These are phyloP conservation scores for Rhinella marina DNA, from an alignment of 2,797 vertebrate species.

Conservation along the genomic window DNA sequence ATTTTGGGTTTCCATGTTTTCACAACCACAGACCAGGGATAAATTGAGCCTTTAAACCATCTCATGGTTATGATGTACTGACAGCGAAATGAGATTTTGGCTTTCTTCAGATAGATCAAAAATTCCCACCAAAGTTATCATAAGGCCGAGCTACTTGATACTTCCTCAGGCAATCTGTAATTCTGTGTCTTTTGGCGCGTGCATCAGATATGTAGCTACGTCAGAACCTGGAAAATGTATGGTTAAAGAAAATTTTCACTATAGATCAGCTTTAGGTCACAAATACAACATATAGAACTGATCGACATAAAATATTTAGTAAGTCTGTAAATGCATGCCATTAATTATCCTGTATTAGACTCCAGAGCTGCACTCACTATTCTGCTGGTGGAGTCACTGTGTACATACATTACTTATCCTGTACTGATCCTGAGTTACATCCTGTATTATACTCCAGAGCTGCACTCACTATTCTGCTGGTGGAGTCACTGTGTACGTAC, in stretches of 20 bases:
- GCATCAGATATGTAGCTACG: neutral
- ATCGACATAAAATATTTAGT: too few species aligned
- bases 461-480: too few species aligned
- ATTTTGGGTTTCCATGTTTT: slow-evolving; percentile 55
- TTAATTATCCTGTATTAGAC: neutral
- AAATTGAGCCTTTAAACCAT: slow-evolving; percentile 56
- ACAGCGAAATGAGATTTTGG: slow-evolving; percentile 56
- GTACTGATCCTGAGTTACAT: too few species aligned
- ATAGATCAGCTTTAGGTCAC: too few species aligned
- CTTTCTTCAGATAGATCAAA: slow-evolving; percentile 31
- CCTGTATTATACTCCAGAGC: too few species aligned
- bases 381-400: too few species aligned
- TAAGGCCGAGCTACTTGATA: neutral
- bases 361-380: too few species aligned
- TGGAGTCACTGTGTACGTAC: too few species aligned
- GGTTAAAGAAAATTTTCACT: neutral
- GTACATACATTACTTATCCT: too few species aligned
- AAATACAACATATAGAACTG: too few species aligned
- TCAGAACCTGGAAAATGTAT: neutral
- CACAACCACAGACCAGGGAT: slow-evolving; percentile 56
- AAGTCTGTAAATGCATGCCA: neutral
- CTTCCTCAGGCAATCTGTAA: neutral
- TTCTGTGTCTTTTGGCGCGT: neutral
- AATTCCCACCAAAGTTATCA: slow-evolving; percentile 31
- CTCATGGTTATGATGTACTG: slow-evolving; percentile 58